A percentile compares a stretch with the other conserved stretches of the same genome.
These are phyloP conservation scores for Pomacea maculata DNA, from an alignment of 1,140 invertebrate species.

Conservation along the genomic window DNA sequence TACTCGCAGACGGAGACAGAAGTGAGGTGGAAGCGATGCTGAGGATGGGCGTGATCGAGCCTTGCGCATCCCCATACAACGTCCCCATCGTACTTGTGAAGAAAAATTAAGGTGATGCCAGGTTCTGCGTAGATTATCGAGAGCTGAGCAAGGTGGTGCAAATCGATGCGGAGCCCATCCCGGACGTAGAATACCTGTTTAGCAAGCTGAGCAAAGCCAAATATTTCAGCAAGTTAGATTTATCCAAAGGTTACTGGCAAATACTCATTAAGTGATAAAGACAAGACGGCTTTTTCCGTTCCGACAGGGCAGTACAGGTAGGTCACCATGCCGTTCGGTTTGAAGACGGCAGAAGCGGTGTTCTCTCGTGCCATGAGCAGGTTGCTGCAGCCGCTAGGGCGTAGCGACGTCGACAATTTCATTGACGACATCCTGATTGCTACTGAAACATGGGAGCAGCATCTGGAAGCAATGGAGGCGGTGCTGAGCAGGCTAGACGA, in stretches of 20 bases:
- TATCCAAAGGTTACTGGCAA: conserved; percentile 37
- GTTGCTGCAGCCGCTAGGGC: conserved; percentile 1
- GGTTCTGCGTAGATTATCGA: conserved; percentile 69
- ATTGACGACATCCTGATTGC: conserved; percentile 8
- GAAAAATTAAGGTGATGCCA: conserved; percentile 64
- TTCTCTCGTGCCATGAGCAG: conserved; percentile 32
- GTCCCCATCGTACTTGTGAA: conserved; percentile 67
- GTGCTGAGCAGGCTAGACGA: not conserved
- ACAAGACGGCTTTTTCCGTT: conserved; percentile 28
- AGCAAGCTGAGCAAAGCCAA: conserved; percentile 2
- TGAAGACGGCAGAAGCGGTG: conserved; percentile 32
- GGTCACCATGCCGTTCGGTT: conserved; percentile 36
- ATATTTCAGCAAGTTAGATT: conserved; percentile 22
- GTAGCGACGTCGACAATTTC: conserved; percentile 4
- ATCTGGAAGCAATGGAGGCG: not conserved
- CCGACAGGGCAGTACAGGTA: conserved; percentile 27
- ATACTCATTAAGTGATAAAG: conserved; percentile 13
- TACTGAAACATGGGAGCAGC: not conserved
- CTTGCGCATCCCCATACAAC: conserved; percentile 65
- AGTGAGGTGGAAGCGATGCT: conserved; percentile 59
- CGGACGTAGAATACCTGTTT: conserved; percentile 41
- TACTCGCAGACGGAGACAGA: conserved; percentile 57
- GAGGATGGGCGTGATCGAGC: conserved; percentile 56
- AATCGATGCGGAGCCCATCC: conserved; percentile 45
- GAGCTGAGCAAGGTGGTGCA: conserved; percentile 33